A percentile compares a stretch with the other conserved stretches of the same genome.
Evolutionary conservation across 2,113 vertebrate genomes (phyloP).

Genomic region (Melanostigma gelatinosum): DNA sequence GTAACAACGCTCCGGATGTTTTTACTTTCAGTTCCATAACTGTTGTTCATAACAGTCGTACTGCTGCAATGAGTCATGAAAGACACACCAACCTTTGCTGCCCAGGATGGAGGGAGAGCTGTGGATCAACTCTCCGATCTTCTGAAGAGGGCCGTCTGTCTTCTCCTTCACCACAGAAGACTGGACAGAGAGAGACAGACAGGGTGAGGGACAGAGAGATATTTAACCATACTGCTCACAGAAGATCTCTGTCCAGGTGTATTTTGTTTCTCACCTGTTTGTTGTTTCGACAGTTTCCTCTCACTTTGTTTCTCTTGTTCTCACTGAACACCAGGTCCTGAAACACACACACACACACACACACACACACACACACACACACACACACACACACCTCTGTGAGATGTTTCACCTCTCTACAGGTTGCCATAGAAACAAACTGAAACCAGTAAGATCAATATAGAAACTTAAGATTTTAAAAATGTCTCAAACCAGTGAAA

Average conservation of each 20-base stretch:
- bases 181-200: constrained; percentile 11
- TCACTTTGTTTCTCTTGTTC: constrained; percentile 85
- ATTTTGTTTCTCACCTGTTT: constrained; percentile 36
- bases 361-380: constrained; percentile 15
- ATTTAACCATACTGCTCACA: no score
- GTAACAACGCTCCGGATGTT: no score
- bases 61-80: not conserved
- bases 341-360: constrained; percentile 21
- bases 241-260: no score
- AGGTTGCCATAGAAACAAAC: no score
- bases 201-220: not conserved
- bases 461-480: not conserved
- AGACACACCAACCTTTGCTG: constrained; percentile 84
- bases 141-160: constrained; percentile 85
- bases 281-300: constrained; percentile 59
- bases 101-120: constrained; percentile 87
- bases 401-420: no score
- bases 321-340: constrained; percentile 85
- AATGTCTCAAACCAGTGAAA: not conserved
- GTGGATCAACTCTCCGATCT: constrained; percentile 87
- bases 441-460: no score
- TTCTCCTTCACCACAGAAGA: constrained; percentile 71
- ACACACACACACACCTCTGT: constrained; percentile 1
- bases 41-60: no score
- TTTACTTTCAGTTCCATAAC: no score